A percentile compares a stretch with the other conserved stretches of the same genome.
These are phyloP conservation scores for Baryphthengus martii DNA, from an alignment of 2,113 vertebrate species.

Conservation along the genomic window DNA sequence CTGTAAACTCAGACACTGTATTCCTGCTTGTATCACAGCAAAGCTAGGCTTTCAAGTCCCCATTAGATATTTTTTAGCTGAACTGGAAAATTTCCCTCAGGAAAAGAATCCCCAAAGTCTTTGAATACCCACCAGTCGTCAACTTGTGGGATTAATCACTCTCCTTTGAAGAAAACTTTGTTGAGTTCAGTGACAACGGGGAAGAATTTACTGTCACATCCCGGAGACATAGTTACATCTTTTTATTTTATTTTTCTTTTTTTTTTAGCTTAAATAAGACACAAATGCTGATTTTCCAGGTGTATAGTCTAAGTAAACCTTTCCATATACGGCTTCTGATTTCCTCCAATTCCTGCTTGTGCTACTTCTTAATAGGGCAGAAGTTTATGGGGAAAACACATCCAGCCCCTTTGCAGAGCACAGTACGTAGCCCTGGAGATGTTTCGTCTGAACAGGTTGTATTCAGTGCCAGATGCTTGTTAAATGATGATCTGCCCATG, in stretches of 20 bases:
- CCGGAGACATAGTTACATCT: accelerated
- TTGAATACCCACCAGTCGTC: not conserved
- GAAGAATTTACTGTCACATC: not conserved
- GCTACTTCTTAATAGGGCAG: not conserved
- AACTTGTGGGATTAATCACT: not conserved
- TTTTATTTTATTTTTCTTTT: not conserved
- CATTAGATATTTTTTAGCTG: not conserved
- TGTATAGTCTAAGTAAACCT: not conserved
- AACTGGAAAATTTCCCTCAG: not conserved
- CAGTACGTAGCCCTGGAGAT: not conserved
- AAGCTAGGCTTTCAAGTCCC: not conserved
- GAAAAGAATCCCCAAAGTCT: not conserved
- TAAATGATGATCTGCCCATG: not conserved
- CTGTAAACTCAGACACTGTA: not conserved
- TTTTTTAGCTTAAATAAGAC: not conserved
- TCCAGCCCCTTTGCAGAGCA: not conserved
- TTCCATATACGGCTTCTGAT: not conserved
- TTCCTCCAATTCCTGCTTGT: not conserved
- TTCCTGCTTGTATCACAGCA: not conserved
- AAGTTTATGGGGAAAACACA: not conserved
- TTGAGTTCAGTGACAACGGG: not conserved
- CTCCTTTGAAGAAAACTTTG: not conserved
- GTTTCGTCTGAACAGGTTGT: not conserved
- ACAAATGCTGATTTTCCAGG: not conserved
- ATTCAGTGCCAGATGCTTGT: not conserved